Evolutionary conservation across 2,888 invertebrate genomes (phyloP).

Genomic region (Drosophila mayaguana): DNA sequence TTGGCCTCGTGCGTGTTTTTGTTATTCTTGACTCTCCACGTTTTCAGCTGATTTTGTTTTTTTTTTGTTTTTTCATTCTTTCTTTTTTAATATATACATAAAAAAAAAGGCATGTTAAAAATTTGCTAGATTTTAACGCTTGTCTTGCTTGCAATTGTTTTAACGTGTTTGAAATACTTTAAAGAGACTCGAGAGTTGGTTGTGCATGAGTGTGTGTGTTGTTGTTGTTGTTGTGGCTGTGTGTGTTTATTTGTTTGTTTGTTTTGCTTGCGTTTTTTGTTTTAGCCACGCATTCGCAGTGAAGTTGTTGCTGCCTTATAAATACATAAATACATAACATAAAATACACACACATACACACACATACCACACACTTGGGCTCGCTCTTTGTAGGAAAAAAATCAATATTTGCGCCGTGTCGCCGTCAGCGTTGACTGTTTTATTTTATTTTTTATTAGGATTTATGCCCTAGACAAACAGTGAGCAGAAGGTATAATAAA

Average conservation of each 20-base stretch:
- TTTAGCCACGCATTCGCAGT: conserved; percentile 65
- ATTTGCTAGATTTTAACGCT: conserved; percentile 64
- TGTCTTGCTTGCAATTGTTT: conserved; percentile 65
- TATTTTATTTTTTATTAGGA: conserved; percentile 42
- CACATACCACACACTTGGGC: conserved; percentile 21
- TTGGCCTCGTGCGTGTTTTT: conserved; percentile 49
- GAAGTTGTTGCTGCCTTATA: conserved; percentile 68
- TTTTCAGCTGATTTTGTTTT: conserved; percentile 4
- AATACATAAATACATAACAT: conserved; percentile 55
- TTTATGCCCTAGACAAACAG: conserved; percentile 27
- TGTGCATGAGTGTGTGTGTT: conserved; percentile 26
- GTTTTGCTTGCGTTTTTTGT: conserved; percentile 52
- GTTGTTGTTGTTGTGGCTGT: background rate
- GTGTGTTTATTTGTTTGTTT: conserved; percentile 42
- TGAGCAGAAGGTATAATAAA: background rate
- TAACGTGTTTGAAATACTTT: conserved; percentile 74
- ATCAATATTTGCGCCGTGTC: conserved; percentile 75
- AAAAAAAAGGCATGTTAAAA: conserved; percentile 53
- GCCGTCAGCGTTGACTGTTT: conserved; percentile 42
- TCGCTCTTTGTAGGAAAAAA: conserved; percentile 48
- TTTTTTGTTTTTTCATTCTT: conserved; percentile 4
- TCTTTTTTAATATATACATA: conserved; percentile 36
- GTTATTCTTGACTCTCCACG: conserved; percentile 32
- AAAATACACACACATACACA: conserved; percentile 34
- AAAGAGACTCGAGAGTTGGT: conserved; percentile 38